A percentile compares a stretch with the other conserved stretches of the same genome.
These are phyloP conservation scores for Thyatira batis DNA, from an alignment of 2,888 invertebrate species.

Conservation along the genomic window DNA sequence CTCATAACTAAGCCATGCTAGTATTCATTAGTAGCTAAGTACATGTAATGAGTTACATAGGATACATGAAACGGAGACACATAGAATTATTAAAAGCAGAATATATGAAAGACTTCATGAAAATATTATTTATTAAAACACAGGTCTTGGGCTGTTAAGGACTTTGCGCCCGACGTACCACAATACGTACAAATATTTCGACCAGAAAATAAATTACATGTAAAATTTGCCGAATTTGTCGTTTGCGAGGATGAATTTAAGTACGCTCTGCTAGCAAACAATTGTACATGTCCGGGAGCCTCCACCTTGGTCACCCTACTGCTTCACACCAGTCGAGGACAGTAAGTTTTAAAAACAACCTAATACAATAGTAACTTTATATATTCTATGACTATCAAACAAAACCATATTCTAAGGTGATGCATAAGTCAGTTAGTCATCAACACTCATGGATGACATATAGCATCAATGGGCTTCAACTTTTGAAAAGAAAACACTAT, in stretches of 20 bases:
- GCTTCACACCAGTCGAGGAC: slow-evolving; percentile 97
- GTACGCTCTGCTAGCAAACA: slow-evolving; percentile 98
- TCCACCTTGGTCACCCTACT: slow-evolving; percentile 97
- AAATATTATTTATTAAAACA: background rate
- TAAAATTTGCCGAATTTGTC: slow-evolving; percentile 98
- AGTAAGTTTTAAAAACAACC: slow-evolving; percentile 86
- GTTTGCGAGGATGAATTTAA: slow-evolving; percentile 99
- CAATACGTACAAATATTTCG: slow-evolving; percentile 99
- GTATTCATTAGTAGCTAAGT: no score
- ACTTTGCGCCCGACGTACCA: slow-evolving; percentile 97
- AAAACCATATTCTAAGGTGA: background rate
- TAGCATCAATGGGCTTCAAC: no score
- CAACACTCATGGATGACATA: no score
- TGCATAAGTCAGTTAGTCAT: no score
- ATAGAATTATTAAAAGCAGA: no score
- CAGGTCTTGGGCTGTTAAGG: slow-evolving; percentile 99
- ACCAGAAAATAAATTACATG: slow-evolving; percentile 98
- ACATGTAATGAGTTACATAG: no score
- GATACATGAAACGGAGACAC: no score
- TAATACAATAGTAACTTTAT: background rate
- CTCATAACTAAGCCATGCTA: slow-evolving; percentile 44
- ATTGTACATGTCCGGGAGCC: slow-evolving; percentile 98
- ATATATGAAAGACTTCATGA: no score
- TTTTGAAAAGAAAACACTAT: no score
- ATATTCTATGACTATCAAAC: no score